A percentile compares a stretch with the other conserved stretches of the same genome.
Evolutionary conservation across 2,797 vertebrate genomes (phyloP).

Genomic region (Hypotaenidia philippensis): DNA sequence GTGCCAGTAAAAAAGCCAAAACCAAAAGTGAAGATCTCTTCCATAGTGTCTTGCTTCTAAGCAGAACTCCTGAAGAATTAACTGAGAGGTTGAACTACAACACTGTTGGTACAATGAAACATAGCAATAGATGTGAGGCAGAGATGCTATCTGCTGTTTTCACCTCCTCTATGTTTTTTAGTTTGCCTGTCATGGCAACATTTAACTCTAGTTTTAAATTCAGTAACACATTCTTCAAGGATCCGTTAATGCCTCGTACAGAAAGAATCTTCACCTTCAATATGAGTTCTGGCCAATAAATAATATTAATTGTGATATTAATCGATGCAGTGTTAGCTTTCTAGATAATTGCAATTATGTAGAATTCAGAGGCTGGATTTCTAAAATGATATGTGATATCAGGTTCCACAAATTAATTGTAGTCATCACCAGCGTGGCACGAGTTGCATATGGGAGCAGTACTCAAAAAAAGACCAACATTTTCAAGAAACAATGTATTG

Average conservation of each 20-base stretch:
- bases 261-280: not conserved
- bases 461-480: not conserved
- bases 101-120: not conserved
- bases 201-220: not conserved
- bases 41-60: not conserved
- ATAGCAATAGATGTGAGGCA: not conserved
- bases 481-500: not conserved
- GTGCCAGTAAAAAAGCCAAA: not conserved
- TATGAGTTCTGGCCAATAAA: not conserved
- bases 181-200: not conserved
- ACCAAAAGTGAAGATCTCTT: not conserved
- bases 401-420: not conserved
- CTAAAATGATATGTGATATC: not conserved
- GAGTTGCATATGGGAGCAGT: fast-evolving
- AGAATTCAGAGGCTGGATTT: not conserved
- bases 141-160: not conserved
- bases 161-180: not conserved
- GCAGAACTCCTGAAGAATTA: not conserved
- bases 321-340: not conserved
- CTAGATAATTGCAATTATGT: not conserved
- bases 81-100: not conserved
- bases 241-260: not conserved
- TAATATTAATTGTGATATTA: not conserved
- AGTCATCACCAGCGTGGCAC: not conserved
- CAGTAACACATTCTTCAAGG: not conserved